Base-by-base conservation (phyloP, 2,888 invertebrate genomes). In the Eupithecia centaureata region DNA sequence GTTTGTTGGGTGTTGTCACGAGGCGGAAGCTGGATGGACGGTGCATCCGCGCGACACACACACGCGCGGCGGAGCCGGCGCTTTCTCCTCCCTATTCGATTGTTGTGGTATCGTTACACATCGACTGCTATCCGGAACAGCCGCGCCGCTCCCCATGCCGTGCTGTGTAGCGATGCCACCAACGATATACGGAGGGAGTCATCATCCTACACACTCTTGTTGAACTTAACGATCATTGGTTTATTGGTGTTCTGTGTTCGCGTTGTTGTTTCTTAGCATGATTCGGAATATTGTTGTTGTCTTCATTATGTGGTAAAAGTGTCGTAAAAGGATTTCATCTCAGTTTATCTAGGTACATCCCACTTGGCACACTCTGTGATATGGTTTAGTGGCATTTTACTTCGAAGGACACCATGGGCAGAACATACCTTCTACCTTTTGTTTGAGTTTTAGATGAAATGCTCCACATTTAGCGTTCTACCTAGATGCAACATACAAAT, bases 291-390 rank as follows among this genome's bases (percentile, higher is more conserved):
- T 89, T 91, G 88, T 88, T 91, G 89, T 90, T 86, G 83, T 83
- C 82, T 87, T 89, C 86, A 84, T 86, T 81, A 79, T 87, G 85
- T 84, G 83, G 82, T 85, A 82, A 81, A n/a, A 82, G 83, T 85
- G 81, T 86, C 83, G 83, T 86, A 79, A 82, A 82, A 81, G 80
- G 78, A 79, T 81, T 79, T 79, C 77, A 83, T 84, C 81, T 81
- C 84, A 83, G 78, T 85, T 82, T 86, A 87, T 84, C 84, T 86
- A 87, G 91, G 89, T 90, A 90, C 90, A 90, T 88, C 85, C 86
- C 88, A 88, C 91, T 92, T 91, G 91, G 86, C 92, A 92, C 92
- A 92, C 91, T 91, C 83, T 92, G 92, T 92, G 92, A 83, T 88
- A 85, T 83, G 83, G 83, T 84, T 84, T 73, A 71, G 73, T 68